These are phyloP conservation scores for Rhinolophus ferrumequinum DNA, from an alignment of 2,113 vertebrate genomes.

Conservation along the genomic window DNA sequence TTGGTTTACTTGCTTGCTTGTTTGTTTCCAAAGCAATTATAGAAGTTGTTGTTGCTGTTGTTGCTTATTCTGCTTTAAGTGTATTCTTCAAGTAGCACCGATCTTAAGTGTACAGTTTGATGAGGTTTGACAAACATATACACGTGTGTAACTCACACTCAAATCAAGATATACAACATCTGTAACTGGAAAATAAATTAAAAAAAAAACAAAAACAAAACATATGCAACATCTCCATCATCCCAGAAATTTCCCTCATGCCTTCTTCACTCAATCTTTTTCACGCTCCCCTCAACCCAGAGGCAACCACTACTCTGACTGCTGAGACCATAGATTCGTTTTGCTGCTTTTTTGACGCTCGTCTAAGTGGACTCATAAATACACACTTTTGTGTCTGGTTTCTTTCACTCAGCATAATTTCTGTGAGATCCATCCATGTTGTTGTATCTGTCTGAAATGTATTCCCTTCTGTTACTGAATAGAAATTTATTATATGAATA, in stretches of 20 bases:
- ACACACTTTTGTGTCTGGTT: background rate
- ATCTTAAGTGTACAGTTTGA: background rate
- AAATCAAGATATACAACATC: background rate
- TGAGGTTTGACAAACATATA: background rate
- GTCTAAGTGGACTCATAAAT: background rate
- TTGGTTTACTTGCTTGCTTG: background rate
- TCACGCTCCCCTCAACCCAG: fast-evolving
- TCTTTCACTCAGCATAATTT: background rate
- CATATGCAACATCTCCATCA: no score
- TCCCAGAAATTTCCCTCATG: background rate
- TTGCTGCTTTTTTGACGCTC: background rate
- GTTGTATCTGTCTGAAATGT: background rate
- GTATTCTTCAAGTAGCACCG: background rate
- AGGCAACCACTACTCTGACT: no score
- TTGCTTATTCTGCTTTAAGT: background rate
- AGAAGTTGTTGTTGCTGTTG: background rate
- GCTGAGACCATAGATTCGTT: background rate
- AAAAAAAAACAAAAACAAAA: background rate
- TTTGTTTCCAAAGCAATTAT: background rate
- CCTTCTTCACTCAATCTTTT: background rate
- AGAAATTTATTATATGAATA: background rate
- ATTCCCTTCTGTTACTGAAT: background rate
- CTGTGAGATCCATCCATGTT: background rate
- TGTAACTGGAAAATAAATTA: background rate
- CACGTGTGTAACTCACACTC: background rate